These are phyloP conservation scores for Oryzias woworae DNA, from an alignment of 2,113 vertebrate genomes.

Conservation along the genomic window DNA sequence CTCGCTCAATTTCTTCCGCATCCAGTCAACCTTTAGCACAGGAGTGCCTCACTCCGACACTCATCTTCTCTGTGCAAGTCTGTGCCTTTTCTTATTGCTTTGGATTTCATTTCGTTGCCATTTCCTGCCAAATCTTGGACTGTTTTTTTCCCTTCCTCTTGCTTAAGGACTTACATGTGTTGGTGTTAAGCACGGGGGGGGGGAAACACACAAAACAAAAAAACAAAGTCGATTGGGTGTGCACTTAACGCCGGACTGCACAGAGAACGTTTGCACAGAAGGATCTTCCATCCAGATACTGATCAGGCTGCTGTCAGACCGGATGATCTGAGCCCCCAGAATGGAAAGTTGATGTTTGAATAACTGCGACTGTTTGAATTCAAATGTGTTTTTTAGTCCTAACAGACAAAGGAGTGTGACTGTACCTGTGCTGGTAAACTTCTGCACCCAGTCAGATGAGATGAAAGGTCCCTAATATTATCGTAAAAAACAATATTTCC, in stretches of 20 bases:
- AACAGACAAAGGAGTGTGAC: constrained; percentile 45
- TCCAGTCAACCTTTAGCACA: constrained; percentile 64
- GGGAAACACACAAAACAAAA: no score
- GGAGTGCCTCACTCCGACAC: constrained; percentile 40
- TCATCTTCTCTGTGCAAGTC: constrained; percentile 65
- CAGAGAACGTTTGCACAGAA: constrained; percentile 74
- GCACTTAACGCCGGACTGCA: constrained; percentile 55
- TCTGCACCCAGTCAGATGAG: constrained; percentile 41
- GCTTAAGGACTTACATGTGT: no score
- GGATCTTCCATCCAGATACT: constrained; percentile 58
- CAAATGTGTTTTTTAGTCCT: constrained; percentile 41
- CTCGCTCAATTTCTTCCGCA: constrained; percentile 38
- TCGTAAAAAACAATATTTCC: constrained; percentile 3
- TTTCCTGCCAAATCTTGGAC: constrained; percentile 57
- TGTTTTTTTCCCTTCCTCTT: constrained; percentile 6
- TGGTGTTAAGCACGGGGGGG: no score
- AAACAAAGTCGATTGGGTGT: constrained; percentile 26
- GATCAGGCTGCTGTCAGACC: constrained; percentile 48
- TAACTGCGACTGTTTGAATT: constrained; percentile 53
- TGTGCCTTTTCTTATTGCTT: constrained; percentile 76
- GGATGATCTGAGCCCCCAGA: constrained; percentile 39
- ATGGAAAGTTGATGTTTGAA: constrained; percentile 30
- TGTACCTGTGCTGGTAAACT: constrained; percentile 38
- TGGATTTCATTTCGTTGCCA: constrained; percentile 47
- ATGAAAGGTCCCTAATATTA: constrained; percentile 20